phyloP scores from a whole-genome alignment of 2,113 vertebrate species.

The Cricetomys ansorgei region DNA sequence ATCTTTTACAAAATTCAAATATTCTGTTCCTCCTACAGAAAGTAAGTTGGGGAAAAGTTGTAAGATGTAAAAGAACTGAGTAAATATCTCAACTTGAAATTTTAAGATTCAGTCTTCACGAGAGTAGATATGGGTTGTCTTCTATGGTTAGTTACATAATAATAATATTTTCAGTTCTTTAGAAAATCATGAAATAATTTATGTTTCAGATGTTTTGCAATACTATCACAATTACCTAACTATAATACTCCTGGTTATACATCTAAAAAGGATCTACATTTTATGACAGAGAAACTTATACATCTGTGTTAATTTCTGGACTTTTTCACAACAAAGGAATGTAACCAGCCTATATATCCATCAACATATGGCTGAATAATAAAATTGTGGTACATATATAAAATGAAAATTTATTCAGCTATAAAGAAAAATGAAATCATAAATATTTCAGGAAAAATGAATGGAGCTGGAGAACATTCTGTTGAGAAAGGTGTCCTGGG shows the following conservation, averaged over 20 bases:
- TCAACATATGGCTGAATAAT: neutral
- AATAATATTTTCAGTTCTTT: slow-evolving; percentile 25
- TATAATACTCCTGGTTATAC: neutral
- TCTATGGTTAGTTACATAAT: neutral
- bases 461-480: neutral
- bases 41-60: slow-evolving; percentile 36
- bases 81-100: slow-evolving; percentile 32
- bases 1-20: slow-evolving; percentile 58
- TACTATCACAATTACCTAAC: neutral
- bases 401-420: neutral
- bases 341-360: neutral
- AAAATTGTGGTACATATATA: neutral
- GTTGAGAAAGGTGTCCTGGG: neutral
- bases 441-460: neutral
- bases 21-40: neutral
- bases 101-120: slow-evolving; percentile 28
- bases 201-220: neutral
- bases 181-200: neutral
- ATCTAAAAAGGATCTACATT: no score
- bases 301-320: neutral
- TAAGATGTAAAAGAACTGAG: slow-evolving; percentile 5
- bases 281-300: neutral
- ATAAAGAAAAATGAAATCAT: neutral
- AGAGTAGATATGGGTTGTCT: neutral
- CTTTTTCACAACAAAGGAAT: neutral